Base-by-base conservation (phyloP, 2,888 invertebrate genomes). In the Leptopilina myrica region DNA sequence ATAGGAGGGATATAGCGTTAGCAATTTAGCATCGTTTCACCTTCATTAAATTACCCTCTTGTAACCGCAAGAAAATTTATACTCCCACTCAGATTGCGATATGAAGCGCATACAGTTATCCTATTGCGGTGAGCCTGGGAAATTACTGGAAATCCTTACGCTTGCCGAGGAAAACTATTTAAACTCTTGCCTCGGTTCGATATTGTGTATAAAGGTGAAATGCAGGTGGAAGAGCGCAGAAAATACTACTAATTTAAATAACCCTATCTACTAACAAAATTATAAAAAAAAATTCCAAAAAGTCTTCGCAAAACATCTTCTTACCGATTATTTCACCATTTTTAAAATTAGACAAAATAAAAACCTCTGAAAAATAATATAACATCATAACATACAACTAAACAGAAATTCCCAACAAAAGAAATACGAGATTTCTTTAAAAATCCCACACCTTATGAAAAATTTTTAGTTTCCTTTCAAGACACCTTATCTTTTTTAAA, bases 1-100 rank as follows among this genome's bases (percentile, higher is more conserved):
- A 76, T 73, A 33, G 53, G 53, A 73, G 26, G 53, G 20, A 26
- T 53, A 73, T 73, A 73, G 33, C 53, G 53, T 33, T 53, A 53
- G 69, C 69, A 73, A 73, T 73, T 73, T 73, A 73, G 56, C 53
- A 56, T 73, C 69, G 69, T 53, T 73, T 73, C 69, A 26, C 20
- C 69, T 73, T 73, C 69, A 73, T 73, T 73, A 56, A 73, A 73
- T 73, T 73, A 26, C 69, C 69, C 56, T 73, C 69, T 26, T n/a
- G 33, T 53, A 33, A 53, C 69, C 56, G 53, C 69, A 53, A 53
- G 69, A 53, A 26, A 73, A 73, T 73, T 73, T 73, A 73, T 73
- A 26, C 26, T 53, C 53, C 4, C 69, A 14, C 53, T 73, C 69
- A 73, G 53, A 56, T 8, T 53, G 53, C 69, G 69, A 56, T 56